These are phyloP conservation scores for Phenganax subtilis DNA, from an alignment of 92 coral and sea anemone species.

Conservation along the genomic window DNA sequence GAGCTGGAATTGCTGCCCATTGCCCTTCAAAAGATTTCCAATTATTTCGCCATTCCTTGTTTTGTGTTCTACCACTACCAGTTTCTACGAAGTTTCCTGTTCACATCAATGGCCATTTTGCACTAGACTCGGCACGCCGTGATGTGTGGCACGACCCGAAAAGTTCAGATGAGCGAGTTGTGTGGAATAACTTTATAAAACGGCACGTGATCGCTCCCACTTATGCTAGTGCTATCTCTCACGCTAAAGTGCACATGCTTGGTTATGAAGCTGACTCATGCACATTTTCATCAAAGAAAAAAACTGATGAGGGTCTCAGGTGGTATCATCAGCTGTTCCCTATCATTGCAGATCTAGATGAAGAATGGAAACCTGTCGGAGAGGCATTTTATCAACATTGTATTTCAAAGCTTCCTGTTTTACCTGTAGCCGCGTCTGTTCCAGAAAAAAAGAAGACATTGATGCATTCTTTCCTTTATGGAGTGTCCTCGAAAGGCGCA, in stretches of 20 bases:
- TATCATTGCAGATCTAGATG: constrained; percentile 8
- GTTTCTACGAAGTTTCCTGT: constrained; percentile 66
- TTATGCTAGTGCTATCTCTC: constrained; percentile 50
- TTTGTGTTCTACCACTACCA: constrained; percentile 80
- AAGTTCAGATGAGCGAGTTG: constrained; percentile 26
- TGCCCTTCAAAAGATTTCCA: constrained; percentile 15
- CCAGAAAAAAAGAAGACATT: constrained; percentile 9
- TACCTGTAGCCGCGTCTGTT: constrained; percentile 13
- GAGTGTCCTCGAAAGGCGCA: not conserved
- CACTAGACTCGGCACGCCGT: constrained; percentile 81
- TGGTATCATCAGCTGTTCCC: constrained; percentile 84
- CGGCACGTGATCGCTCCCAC: constrained; percentile 70
- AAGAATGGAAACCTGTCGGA: constrained; percentile 61
- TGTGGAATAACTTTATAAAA: constrained; percentile 77
- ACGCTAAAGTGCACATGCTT: constrained; percentile 53
- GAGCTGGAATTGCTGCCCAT: constrained; percentile 70
- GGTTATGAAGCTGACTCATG: not conserved
- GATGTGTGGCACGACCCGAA: constrained; percentile 64
- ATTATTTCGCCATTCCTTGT: constrained; percentile 43
- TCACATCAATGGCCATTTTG: constrained; percentile 85
- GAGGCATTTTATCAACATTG: constrained; percentile 40
- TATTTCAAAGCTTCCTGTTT: constrained; percentile 39
- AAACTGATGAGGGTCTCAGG: constrained; percentile 46
- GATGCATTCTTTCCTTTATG: no score
- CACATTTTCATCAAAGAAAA: constrained; percentile 1